Conservation (phyloP, 2,113 vertebrate species). For the Cariama cristata region DNA sequence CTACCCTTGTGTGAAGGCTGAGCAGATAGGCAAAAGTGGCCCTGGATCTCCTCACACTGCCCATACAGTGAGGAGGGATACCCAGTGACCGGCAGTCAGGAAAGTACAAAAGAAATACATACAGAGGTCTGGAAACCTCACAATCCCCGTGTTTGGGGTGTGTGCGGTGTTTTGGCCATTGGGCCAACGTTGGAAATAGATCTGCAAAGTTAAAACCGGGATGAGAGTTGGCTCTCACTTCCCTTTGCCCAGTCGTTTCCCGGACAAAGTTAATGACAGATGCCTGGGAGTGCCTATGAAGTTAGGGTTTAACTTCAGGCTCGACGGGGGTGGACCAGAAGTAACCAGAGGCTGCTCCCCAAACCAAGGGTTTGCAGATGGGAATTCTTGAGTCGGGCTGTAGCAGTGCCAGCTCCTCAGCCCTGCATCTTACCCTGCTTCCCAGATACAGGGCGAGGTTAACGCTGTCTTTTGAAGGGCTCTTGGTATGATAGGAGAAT, state of each 20-base stretch:
- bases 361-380: neutral
- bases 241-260: neutral
- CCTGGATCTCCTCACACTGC: neutral
- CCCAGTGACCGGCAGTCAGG: neutral
- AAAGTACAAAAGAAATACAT: neutral
- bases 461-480: neutral
- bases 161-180: neutral
- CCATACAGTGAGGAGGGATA: neutral
- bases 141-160: neutral
- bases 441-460: neutral
- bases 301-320: neutral
- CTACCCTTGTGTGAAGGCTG: neutral
- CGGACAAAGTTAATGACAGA: accelerated
- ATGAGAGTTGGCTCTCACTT: neutral
- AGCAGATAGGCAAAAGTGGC: neutral
- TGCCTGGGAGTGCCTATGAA: neutral
- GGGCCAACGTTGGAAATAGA: neutral
- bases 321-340: neutral
- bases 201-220: neutral
- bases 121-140: neutral
- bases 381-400: neutral
- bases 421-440: neutral
- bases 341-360: neutral
- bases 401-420: accelerated
- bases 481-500: neutral